A percentile compares a stretch with the other conserved stretches of the same genome.
These are phyloP conservation scores for Harpagus bidentatus DNA, from an alignment of 2,113 vertebrate species.

Conservation along the genomic window DNA sequence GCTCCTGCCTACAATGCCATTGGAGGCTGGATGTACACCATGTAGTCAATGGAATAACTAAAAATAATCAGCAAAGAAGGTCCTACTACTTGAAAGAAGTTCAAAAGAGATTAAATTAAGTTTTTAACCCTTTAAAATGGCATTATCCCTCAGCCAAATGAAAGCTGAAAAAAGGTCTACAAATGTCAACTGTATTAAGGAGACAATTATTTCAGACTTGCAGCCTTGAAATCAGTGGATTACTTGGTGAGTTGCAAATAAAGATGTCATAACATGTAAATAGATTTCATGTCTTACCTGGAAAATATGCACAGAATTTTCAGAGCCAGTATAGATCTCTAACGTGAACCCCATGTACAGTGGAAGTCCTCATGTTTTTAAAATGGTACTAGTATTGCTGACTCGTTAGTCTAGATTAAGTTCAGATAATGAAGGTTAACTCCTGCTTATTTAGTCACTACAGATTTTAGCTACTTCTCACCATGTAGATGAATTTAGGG, in stretches of 20 bases:
- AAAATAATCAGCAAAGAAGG: background rate
- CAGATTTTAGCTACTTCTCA: background rate
- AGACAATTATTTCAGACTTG: background rate
- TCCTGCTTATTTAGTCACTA: background rate
- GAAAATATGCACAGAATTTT: background rate
- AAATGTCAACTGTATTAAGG: background rate
- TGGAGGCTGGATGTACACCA: background rate
- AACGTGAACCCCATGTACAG: background rate
- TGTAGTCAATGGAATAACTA: background rate
- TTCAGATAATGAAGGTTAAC: background rate
- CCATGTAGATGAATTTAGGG: background rate
- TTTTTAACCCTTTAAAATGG: slow-evolving; percentile 10
- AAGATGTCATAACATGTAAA: background rate
- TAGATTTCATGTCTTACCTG: background rate
- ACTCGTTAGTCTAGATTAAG: background rate
- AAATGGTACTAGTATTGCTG: background rate
- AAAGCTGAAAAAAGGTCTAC: background rate
- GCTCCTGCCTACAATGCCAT: background rate
- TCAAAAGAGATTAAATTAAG: background rate
- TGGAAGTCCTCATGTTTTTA: background rate
- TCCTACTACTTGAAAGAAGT: background rate
- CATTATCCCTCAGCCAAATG: background rate
- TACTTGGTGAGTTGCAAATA: background rate
- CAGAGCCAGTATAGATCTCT: background rate
- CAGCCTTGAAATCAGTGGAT: background rate